Evolutionary conservation across 2,797 vertebrate species (phyloP).

Genomic region (Danio kyathit): DNA sequence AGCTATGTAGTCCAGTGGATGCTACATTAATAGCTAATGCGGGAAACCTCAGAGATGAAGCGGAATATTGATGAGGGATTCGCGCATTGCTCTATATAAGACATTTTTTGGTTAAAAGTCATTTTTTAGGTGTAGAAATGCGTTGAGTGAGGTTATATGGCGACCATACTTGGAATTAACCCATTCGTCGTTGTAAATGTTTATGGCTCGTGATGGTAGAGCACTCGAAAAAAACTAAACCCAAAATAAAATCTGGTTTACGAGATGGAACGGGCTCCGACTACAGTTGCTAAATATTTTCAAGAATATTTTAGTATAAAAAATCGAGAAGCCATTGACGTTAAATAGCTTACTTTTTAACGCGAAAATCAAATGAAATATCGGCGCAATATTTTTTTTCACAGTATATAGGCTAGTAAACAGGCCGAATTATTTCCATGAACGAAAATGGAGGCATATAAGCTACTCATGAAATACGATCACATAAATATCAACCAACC

Average conservation of each 20-base stretch:
- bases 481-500: background rate
- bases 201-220: background rate
- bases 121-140: background rate
- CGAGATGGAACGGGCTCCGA: background rate
- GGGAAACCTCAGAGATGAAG: conserved; percentile 56
- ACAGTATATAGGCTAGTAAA: background rate
- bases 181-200: conserved; percentile 14
- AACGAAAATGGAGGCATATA: background rate
- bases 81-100: conserved; percentile 40
- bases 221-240: background rate
- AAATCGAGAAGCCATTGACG: background rate
- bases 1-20: background rate
- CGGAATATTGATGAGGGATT: conserved; percentile 58
- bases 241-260: background rate
- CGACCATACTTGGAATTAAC: background rate
- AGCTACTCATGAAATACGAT: background rate
- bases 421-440: background rate
- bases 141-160: background rate
- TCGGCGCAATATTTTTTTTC: background rate
- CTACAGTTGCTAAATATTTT: background rate
- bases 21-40: conserved; percentile 51
- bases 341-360: background rate
- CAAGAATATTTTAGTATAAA: background rate
- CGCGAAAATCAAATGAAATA: background rate
- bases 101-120: conserved; percentile 24